Percentiles rank a stretch among this genome's conserved stretches.
These are phyloP conservation scores for Caenorhabditis plicata DNA, from an alignment of 2,888 invertebrate genomes.

Conservation along the genomic window DNA sequence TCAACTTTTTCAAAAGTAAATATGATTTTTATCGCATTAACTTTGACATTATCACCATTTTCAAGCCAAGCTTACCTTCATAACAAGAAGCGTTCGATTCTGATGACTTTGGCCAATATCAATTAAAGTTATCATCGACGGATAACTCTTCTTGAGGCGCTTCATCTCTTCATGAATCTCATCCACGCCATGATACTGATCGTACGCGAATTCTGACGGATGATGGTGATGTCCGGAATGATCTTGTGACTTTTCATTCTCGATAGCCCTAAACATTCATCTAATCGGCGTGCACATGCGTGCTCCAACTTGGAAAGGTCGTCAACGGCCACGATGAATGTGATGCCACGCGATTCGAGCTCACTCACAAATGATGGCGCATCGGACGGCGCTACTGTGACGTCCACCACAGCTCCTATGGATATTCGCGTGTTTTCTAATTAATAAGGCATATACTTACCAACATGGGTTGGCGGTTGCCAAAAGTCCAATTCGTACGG, in stretches of 20 bases:
- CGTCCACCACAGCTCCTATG: conserved; percentile 46
- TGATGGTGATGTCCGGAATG: conserved; percentile 32
- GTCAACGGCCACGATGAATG: conserved; percentile 60
- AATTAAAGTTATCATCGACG: conserved; percentile 57
- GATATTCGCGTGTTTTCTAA: background rate
- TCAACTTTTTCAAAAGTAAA: background rate
- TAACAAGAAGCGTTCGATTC: conserved; percentile 52
- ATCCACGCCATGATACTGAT: conserved; percentile 47
- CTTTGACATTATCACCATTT: background rate
- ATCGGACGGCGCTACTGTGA: conserved; percentile 56
- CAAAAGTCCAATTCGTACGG: conserved; percentile 61
- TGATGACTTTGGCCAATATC: conserved; percentile 64
- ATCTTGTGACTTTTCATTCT: conserved; percentile 38
- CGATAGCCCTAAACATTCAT: conserved; percentile 51
- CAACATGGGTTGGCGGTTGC: conserved; percentile 56
- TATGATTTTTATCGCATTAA: background rate
- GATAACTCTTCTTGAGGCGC: conserved; percentile 47
- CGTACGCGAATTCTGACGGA: conserved; percentile 44
- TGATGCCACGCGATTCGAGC: conserved; percentile 48
- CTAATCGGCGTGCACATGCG: background rate
- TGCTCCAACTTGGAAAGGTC: conserved; percentile 58
- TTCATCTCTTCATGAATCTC: conserved; percentile 46
- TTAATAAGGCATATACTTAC: conserved; percentile 2
- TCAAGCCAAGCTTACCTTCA: conserved; percentile 36
- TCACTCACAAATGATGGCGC: conserved; percentile 56